Evolutionary conservation across 2,113 vertebrate species (phyloP), one percentile per base, ranked within the genome.

Genomic region (Tachysurus fulvidraco): DNA sequence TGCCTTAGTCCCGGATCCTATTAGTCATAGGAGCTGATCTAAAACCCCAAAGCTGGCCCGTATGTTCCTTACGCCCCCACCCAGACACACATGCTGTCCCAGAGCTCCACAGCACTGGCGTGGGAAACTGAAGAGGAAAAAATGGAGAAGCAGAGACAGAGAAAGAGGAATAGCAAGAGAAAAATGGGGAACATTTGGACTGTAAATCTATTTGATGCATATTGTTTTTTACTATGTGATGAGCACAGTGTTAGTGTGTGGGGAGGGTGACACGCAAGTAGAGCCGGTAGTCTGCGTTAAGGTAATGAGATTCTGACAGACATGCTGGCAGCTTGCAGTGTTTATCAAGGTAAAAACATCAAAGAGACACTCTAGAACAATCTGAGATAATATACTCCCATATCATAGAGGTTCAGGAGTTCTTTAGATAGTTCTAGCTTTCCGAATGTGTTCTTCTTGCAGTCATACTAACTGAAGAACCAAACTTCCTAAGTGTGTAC

Each of bases 11-110:
- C 84, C 89, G 90, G 81, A 50, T 92, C 74, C 83, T 86, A 88
- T 90, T 90, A 90, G 88, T 86, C 83, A 88, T 81, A 57, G 84
- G 78, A 78, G 55, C 19, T 91, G 71, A 69, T 84, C 28, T 82
- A 77, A 83, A 85, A 62, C 30, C 80, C 81, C 41, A 69, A 50
- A 46, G 69, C 41, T 64, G 79, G n/a, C n/a, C 69, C 71, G 83
- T 41, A 78, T 85, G 64, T 86, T 89, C 71, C 57, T 59, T 60
- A 82, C 81, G 11, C 81, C 77, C 86, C 46, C 73, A 36, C 73
- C 62, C 81, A 41, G 50, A 84, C n/a, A 85, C 36, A 78, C 64
- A 69, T 85, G 81, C 36, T 71, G 52, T 64, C 57, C 57, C 62
- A 83, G 67, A 73, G 54, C 77, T 85, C 65, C 62, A n/a, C 57